Percentiles rank a stretch among this genome's conserved stretches.
These are phyloP conservation scores for Enoplosus armatus DNA, from an alignment of 2,797 vertebrate genomes.

Conservation along the genomic window DNA sequence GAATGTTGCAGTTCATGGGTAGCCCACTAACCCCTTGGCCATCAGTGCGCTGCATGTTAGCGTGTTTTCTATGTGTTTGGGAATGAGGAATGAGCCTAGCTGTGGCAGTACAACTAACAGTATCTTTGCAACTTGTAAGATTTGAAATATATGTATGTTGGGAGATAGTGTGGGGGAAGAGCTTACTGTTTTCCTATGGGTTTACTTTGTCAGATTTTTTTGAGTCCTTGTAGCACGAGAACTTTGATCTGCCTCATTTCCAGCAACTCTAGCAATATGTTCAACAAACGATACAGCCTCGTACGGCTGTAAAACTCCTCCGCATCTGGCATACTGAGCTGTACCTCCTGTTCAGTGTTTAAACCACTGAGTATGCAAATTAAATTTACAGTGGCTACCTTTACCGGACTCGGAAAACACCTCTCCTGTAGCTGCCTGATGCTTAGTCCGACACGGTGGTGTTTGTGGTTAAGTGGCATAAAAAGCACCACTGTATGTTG, in stretches of 20 bases:
- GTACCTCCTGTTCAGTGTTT: slow-evolving; percentile 33
- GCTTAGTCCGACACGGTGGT: neutral
- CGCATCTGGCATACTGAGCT: slow-evolving; percentile 32
- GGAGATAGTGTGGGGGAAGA: slow-evolving; percentile 1
- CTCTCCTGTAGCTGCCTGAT: slow-evolving; percentile 3
- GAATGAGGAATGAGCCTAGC: too few species aligned
- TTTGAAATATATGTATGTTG: neutral
- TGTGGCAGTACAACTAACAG: neutral
- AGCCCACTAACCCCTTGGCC: neutral
- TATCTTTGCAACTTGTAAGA: neutral
- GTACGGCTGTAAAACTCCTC: slow-evolving; percentile 34
- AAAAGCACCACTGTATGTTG: neutral
- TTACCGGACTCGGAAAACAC: neutral
- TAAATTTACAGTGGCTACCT: slow-evolving; percentile 10
- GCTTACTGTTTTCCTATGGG: slow-evolving; percentile 12
- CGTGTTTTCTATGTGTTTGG: neutral
- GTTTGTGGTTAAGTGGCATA: neutral
- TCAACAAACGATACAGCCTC: slow-evolving; percentile 26
- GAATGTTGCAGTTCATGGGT: neutral
- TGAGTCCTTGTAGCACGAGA: neutral
- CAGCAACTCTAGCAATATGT: slow-evolving; percentile 31
- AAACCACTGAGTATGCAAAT: slow-evolving; percentile 45
- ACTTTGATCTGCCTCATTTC: slow-evolving; percentile 46
- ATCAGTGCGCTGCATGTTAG: neutral
- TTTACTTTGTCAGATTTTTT: slow-evolving; percentile 17